Conservation (phyloP, 2,888 invertebrate species). For the Leucophenga maculata region DNA sequence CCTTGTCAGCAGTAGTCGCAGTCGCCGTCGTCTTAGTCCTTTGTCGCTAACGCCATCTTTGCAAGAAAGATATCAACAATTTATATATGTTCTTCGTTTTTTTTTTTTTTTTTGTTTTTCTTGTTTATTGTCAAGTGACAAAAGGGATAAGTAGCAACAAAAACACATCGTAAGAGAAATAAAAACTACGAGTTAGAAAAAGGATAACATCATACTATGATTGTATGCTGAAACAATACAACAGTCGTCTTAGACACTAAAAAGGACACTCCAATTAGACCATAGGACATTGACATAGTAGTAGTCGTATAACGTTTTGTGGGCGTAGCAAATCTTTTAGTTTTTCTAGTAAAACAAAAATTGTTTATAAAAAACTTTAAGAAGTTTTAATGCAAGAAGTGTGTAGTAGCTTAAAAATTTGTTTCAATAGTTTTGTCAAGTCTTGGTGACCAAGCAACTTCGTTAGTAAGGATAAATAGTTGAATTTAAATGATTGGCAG, state of each 20-base stretch:
- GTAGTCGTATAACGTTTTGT: conserved; percentile 3
- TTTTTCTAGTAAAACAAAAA: too few relatives aligned
- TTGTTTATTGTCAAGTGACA: conserved; percentile 52
- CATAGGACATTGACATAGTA: conserved; percentile 42
- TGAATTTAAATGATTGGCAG: too few relatives aligned
- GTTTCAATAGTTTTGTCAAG: too few relatives aligned
- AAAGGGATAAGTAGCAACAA: conserved; percentile 39
- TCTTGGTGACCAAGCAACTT: too few relatives aligned
- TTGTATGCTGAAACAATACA: conserved; percentile 17
- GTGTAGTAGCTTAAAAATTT: too few relatives aligned
- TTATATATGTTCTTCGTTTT: conserved; percentile 37
- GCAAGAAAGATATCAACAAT: conserved; percentile 46
- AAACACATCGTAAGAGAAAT: not conserved
- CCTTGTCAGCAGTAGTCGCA: conserved; percentile 31
- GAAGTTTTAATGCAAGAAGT: too few relatives aligned
- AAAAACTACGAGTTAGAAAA: conserved; percentile 10
- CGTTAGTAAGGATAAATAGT: too few relatives aligned
- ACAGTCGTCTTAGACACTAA: not conserved
- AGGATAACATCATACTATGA: conserved; percentile 10
- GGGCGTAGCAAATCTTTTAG: conserved; percentile 3
- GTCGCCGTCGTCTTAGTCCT: conserved; percentile 39
- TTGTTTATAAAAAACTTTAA: too few relatives aligned
- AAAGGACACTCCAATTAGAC: conserved; percentile 46
- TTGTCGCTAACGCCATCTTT: too few relatives aligned
- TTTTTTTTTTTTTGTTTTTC: conserved; percentile 27